Conservation (phyloP, 1,140 invertebrate genomes). For the Calycopis cecrops region DNA sequence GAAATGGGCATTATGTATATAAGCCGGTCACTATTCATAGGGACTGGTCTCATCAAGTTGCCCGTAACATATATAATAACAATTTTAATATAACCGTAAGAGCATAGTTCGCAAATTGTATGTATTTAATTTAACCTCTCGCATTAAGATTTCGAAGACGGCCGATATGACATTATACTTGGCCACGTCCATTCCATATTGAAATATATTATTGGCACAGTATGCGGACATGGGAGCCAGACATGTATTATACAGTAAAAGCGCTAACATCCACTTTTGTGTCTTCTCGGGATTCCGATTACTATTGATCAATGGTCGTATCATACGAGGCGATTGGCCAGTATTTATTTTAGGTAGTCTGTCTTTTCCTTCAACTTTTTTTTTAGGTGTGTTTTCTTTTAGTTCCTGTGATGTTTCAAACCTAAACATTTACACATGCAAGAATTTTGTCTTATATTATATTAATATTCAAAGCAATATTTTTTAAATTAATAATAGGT, state of each 20-base stretch:
- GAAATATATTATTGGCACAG: constrained; percentile 52
- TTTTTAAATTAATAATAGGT: too few relatives aligned
- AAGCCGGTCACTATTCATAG: too few relatives aligned
- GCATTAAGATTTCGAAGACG: constrained; percentile 46
- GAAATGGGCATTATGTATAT: too few relatives aligned
- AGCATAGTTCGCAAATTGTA: constrained; percentile 55
- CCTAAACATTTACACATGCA: constrained; percentile 35
- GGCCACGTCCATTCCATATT: constrained; percentile 60
- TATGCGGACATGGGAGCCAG: constrained; percentile 56
- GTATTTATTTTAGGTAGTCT: constrained; percentile 15
- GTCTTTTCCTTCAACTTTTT: constrained; percentile 10
- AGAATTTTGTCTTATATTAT: neutral
- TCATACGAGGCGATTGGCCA: constrained; percentile 19
- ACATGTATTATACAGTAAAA: constrained; percentile 62
- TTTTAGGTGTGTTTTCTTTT: constrained; percentile 21
- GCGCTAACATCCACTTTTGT: constrained; percentile 57
- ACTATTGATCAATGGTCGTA: constrained; percentile 27
- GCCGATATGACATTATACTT: constrained; percentile 49
- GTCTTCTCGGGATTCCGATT: constrained; percentile 24
- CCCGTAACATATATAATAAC: too few relatives aligned
- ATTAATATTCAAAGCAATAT: constrained; percentile 9
- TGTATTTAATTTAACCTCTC: constrained; percentile 48
- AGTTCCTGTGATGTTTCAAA: constrained; percentile 49
- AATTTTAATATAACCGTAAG: constrained; percentile 34
- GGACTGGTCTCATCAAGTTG: too few relatives aligned